Evolutionary conservation across 2,888 invertebrate genomes (phyloP), one percentile per base, ranked within the genome.

Genomic region (Candidula unifasciata): DNA sequence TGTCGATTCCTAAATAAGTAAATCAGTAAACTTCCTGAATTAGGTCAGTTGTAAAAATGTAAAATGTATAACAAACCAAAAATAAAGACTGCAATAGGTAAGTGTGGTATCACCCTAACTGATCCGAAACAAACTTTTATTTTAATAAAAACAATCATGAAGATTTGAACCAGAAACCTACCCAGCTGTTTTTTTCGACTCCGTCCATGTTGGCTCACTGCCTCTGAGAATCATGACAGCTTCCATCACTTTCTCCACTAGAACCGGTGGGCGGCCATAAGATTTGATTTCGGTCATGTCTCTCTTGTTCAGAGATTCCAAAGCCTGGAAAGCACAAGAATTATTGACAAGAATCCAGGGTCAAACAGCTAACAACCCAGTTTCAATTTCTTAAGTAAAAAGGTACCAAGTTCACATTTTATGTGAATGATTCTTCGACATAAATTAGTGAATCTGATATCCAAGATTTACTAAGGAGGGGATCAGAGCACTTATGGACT

Each of bases 171-270:
- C n/a, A 33, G 35, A 37, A 2, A 80, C 90, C 86, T 86, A 87
- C 97, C 97, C 30, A 98, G 95, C 90, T 97, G 96, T 52, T 96
- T 95, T n/a, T 92, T 98, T 98, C 0, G 97, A 96, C 94, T 97
- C 97, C 0, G 96, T 95, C 97, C 98, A 98, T 0, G 96, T 96
- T 2, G 97, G 96, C 87, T 97, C 97, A 86, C 95, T 95, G 94
- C 96, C 95, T 91, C 95, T 95, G 33, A 98, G 93, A 90, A 97
- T 97, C 95, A 97, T 96, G 0, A 97, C 97, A 21, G 97, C 97
- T 94, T 97, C 97, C 96, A 97, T 95, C 37, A 94, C 94, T 95
- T 97, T 97, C 94, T 97, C 97, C 0, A 98, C 97, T 93, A 97
- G 96, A 83, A 95, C 95, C 2, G 97, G 97, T 0, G 98, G 98